phyloP scores from a whole-genome alignment of 2,797 vertebrate genomes.

The Helicolenus hilgendorfi region DNA sequence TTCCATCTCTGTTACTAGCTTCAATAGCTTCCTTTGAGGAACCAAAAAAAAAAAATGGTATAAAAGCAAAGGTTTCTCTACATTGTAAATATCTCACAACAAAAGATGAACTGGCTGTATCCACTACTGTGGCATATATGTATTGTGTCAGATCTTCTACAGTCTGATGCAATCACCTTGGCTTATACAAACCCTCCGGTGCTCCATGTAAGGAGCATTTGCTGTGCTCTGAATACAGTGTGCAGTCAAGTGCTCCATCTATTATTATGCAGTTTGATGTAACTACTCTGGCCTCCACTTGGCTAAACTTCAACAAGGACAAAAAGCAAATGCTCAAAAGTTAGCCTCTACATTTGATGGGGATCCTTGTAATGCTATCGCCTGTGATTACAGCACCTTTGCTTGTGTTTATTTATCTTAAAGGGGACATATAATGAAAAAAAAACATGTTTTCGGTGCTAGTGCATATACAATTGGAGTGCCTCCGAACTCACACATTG shows the following conservation, averaged over 20 bases:
- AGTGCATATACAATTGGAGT: no score
- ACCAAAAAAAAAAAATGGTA: neutral
- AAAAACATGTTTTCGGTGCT: no score
- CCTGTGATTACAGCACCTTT: neutral
- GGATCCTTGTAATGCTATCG: neutral
- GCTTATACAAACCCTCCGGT: neutral
- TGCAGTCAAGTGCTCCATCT: neutral
- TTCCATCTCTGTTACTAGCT: neutral
- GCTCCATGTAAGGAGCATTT: neutral
- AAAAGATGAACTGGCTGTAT: neutral
- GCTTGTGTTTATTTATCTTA: neutral
- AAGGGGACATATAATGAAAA: no score
- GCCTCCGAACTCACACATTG: no score
- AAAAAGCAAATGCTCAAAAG: neutral
- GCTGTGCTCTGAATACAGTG: neutral
- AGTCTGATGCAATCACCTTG: conserved; percentile 16
- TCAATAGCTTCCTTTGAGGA: neutral
- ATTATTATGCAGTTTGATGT: neutral
- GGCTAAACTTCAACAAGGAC: neutral
- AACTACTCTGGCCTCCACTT: neutral
- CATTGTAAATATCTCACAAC: neutral
- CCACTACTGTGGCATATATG: neutral
- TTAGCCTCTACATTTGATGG: neutral
- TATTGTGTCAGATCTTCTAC: neutral
- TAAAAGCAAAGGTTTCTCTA: neutral